Evolutionary conservation across 2,797 vertebrate species (phyloP).

Genomic region (Lithobates sylvaticus): DNA sequence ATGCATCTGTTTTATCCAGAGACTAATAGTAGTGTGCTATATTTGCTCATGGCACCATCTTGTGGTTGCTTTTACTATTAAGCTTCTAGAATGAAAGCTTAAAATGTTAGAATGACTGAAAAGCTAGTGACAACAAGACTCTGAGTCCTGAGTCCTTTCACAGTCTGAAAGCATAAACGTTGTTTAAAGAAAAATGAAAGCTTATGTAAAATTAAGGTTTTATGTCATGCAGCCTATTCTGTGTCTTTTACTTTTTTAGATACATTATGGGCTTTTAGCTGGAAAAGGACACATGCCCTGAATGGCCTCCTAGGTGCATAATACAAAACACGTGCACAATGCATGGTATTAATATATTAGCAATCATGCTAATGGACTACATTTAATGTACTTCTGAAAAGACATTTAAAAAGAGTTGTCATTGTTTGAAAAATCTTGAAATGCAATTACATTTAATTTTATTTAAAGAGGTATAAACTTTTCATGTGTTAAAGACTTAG

Average conservation of each 20-base stretch:
- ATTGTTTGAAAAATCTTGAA: slow-evolving; percentile 39
- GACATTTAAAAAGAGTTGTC: slow-evolving; percentile 3
- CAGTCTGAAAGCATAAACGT: not conserved
- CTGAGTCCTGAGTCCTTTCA: not conserved
- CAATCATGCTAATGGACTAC: slow-evolving; percentile 31
- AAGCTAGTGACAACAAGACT: not conserved
- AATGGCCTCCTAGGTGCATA: not conserved
- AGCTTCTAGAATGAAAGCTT: not conserved
- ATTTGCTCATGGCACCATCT: slow-evolving; percentile 56
- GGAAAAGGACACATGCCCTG: slow-evolving; percentile 10
- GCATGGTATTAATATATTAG: slow-evolving; percentile 27
- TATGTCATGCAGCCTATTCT: not conserved
- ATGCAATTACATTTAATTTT: slow-evolving; percentile 28
- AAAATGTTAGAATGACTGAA: not conserved
- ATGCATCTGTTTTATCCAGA: not conserved
- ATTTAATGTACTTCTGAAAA: slow-evolving; percentile 22
- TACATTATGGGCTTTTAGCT: slow-evolving; percentile 11
- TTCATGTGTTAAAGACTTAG: not conserved
- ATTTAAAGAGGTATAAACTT: not conserved
- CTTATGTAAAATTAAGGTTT: slow-evolving; percentile 12
- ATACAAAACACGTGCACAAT: slow-evolving; percentile 4
- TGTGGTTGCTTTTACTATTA: slow-evolving; percentile 46
- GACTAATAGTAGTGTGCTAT: not conserved
- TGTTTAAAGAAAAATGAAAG: not conserved
- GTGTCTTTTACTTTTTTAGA: not conserved